These are phyloP conservation scores for Archegozetes longisetosus DNA, from an alignment of 1,140 invertebrate genomes.

Conservation along the genomic window DNA sequence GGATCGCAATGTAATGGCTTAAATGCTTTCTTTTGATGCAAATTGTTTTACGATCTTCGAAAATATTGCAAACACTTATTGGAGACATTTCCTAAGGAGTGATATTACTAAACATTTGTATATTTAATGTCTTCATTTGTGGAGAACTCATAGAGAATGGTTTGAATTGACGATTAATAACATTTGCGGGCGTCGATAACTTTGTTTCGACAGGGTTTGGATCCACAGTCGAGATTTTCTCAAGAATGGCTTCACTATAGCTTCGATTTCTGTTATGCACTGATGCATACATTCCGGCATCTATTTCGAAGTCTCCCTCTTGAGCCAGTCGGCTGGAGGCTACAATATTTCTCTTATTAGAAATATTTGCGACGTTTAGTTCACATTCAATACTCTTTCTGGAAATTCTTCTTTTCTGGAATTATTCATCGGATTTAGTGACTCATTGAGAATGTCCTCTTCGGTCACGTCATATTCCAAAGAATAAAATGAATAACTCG, in stretches of 20 bases:
- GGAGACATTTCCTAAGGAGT: slow-evolving; percentile 12
- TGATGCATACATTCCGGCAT: no score
- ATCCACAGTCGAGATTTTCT: background rate
- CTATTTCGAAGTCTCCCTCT: slow-evolving; percentile 32
- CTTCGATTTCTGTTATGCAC: no score
- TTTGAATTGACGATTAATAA: no score
- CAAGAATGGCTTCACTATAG: slow-evolving; percentile 24
- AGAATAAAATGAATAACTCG: background rate
- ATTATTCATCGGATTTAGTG: slow-evolving; percentile 23
- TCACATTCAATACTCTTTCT: no score
- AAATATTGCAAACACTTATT: background rate
- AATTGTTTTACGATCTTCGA: slow-evolving; percentile 42
- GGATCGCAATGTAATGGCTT: slow-evolving; percentile 63
- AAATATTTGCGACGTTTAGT: slow-evolving; percentile 30
- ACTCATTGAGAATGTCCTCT: slow-evolving; percentile 44
- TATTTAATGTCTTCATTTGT: no score
- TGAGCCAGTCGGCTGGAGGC: slow-evolving; percentile 29
- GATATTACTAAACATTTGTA: background rate
- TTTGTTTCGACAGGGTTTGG: background rate
- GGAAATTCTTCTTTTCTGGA: slow-evolving; percentile 45
- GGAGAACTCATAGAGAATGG: no score
- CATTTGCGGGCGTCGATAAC: background rate
- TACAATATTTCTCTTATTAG: slow-evolving; percentile 18
- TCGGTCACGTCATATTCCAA: slow-evolving; percentile 55
- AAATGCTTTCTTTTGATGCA: slow-evolving; percentile 62